Conservation (phyloP, 2,113 vertebrate species). For the Xiphophorus maculatus region DNA sequence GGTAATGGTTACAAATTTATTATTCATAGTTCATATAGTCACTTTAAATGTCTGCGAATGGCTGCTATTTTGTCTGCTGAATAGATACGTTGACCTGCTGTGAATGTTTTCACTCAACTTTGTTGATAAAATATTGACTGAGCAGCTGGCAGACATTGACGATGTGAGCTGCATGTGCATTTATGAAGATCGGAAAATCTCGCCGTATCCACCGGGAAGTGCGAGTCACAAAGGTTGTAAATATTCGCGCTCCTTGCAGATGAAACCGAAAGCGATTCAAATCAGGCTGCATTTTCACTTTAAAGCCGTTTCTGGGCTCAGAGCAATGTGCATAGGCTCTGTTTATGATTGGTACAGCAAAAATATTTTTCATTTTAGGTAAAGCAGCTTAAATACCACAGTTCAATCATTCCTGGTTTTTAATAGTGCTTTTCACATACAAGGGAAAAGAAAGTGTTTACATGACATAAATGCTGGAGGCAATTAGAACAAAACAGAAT, state of each 20-base stretch:
- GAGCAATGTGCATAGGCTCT: neutral
- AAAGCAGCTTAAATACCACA: too few species aligned
- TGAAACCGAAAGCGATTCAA: neutral
- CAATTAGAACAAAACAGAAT: too few species aligned
- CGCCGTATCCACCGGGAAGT: neutral
- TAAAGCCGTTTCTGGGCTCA: neutral
- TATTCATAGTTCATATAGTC: constrained; percentile 36
- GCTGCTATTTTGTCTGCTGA: neutral
- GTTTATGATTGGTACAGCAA: neutral
- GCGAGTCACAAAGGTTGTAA: constrained; percentile 1
- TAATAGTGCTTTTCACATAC: too few species aligned
- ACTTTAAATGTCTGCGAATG: constrained; percentile 16
- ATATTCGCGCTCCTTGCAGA: neutral
- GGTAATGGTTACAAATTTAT: constrained; percentile 19
- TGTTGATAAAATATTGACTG: constrained; percentile 32
- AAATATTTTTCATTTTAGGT: too few species aligned
- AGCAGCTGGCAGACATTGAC: neutral
- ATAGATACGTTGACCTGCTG: constrained; percentile 26
- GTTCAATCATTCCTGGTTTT: too few species aligned
- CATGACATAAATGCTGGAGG: too few species aligned
- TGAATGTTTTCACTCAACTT: constrained; percentile 4
- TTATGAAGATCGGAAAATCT: neutral
- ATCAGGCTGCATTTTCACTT: neutral
- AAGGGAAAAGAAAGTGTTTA: too few species aligned
- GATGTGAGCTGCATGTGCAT: constrained; percentile 5